These are phyloP conservation scores for Sigmodon hispidus DNA, from an alignment of 2,113 vertebrate genomes.

Conservation along the genomic window DNA sequence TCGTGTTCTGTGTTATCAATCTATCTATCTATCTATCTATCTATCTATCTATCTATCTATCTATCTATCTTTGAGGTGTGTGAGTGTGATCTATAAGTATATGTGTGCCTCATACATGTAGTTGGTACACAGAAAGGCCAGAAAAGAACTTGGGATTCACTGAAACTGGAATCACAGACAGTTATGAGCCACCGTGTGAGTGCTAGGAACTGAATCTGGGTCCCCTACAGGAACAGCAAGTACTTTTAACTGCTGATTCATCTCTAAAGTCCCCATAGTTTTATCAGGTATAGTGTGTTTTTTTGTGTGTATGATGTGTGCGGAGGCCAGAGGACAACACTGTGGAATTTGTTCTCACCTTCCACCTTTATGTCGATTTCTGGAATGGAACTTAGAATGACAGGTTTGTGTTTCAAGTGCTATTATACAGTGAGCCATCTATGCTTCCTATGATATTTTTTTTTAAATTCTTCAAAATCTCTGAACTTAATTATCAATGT, in stretches of 20 bases:
- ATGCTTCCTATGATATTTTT: not conserved
- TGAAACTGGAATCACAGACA: not conserved
- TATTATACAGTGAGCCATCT: not conserved
- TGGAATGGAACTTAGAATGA: not conserved
- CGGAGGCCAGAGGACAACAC: not conserved
- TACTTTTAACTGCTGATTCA: not conserved
- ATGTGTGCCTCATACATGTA: too few species aligned
- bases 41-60: not conserved
- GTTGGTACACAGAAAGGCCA: not conserved
- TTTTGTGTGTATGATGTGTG: not conserved
- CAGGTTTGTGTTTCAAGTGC: not conserved
- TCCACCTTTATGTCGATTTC: too few species aligned
- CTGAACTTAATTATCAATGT: not conserved
- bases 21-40: too few species aligned
- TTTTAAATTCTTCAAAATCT: not conserved
- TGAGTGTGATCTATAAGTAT: not conserved
- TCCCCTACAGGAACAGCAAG: not conserved
- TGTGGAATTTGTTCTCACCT: not conserved
- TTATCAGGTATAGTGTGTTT: not conserved
- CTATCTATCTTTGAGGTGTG: not conserved
- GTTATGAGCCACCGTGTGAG: not conserved
- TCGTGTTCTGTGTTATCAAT: not conserved
- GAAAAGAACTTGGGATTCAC: not conserved
- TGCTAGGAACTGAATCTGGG: not conserved
- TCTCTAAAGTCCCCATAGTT: too few species aligned